A percentile compares a stretch with the other conserved stretches of the same genome.
phyloP scores from a whole-genome alignment of 2,797 vertebrate genomes.

The Sphenopsis melanotis region DNA sequence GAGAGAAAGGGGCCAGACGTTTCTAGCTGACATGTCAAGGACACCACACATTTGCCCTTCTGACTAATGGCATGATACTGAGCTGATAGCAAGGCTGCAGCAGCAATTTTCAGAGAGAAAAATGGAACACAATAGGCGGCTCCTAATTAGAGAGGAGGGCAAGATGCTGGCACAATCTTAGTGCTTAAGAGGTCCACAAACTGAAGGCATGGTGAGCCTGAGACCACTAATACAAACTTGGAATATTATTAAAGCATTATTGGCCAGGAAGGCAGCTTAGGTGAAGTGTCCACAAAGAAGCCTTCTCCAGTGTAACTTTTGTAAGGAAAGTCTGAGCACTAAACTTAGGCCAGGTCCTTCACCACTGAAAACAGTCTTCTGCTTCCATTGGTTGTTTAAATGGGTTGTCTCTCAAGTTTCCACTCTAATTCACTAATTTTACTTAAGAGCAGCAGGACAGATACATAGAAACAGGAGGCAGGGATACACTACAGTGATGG shows the following conservation, averaged over 20 bases:
- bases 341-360: not conserved
- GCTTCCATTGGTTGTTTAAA: not conserved
- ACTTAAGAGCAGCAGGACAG: not conserved
- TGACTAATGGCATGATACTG: not conserved
- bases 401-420: not conserved
- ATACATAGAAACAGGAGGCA: not conserved
- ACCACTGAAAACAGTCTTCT: not conserved
- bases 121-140: constrained; percentile 16
- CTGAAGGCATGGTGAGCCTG: not conserved
- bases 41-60: not conserved
- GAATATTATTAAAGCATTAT: not conserved
- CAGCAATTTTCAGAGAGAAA: not conserved
- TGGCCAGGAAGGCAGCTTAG: not conserved
- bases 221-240: not conserved
- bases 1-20: constrained; percentile 8
- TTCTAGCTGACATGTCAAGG: constrained; percentile 48
- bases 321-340: not conserved
- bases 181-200: not conserved
- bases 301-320: not conserved
- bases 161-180: not conserved
- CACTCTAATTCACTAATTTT: not conserved
- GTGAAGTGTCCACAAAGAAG: not conserved
- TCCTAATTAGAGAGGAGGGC: constrained; percentile 1
- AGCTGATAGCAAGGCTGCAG: constrained; percentile 6
- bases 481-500: not conserved